Base-by-base conservation (phyloP, 2,113 vertebrate genomes). In the Clarias gariepinus region DNA sequence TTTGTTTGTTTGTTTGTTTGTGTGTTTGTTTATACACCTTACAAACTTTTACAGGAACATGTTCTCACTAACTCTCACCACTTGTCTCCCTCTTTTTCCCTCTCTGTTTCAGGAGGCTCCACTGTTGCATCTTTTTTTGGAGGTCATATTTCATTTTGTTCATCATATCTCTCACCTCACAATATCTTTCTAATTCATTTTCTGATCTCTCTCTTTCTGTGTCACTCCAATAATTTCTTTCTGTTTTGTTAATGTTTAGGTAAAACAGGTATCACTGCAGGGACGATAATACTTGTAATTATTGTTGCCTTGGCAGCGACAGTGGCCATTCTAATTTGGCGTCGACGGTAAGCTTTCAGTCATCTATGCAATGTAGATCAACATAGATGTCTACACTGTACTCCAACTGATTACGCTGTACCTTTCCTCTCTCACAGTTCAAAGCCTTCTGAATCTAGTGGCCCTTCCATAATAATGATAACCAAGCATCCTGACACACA, bases 391-490 rank as follows among this genome's bases (percentile, higher is more conserved):
- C n/a, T 58, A 47, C 58, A 79, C 18, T 12, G 53, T 19, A 19
- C 76, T 3, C 12, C 11, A 41, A 81, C 52, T 52, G 23, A 12
- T 69, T 2, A 58, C 13, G 4, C 13, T 30, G 53, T 82, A 23
- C 78, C n/a, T 63, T 55, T 41, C 61, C 13, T 66, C 71, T 76
- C 19, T 84, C 47, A 73, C 23, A 86, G 81, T n/a, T 86, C 33
- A 63, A 86, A 36, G 47, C 47, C 0, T 16, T 30, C 7, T 47
- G 25, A 1, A 19, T 4, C 19, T 68, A 7, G 13, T 25, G 15
- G 3, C 6, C 21, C 25, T 52, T 23, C 25, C 1, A 13, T 57
- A 68, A 7, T 61, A 71, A 71, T 52, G 10, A n/a, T 0, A 5
- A 1, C 0, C 2, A n/a, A 64, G 71, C 7, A 8, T 30, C 41